Evolutionary conservation across 2,797 vertebrate species (phyloP).

Genomic region (Trichosurus vulpecula): DNA sequence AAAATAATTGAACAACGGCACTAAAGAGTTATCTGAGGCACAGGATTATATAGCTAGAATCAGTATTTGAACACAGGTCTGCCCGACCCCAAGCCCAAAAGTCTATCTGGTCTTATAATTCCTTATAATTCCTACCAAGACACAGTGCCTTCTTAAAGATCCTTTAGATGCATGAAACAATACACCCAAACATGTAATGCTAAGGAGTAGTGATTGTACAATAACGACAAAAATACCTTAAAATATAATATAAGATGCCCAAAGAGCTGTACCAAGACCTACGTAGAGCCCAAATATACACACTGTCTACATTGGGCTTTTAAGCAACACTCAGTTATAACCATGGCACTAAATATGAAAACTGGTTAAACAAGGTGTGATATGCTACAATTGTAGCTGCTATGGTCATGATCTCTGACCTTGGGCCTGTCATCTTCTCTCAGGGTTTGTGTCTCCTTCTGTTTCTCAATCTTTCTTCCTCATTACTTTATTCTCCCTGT

Average conservation of each 20-base stretch:
- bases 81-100: neutral
- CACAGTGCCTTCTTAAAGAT: neutral
- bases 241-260: neutral
- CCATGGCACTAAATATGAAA: neutral
- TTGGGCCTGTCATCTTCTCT: neutral
- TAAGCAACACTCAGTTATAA: neutral
- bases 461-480: neutral
- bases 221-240: neutral
- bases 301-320: neutral
- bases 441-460: neutral
- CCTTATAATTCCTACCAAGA: neutral
- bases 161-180: neutral
- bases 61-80: neutral
- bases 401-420: neutral
- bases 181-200: neutral
- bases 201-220: neutral
- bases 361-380: neutral
- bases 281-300: neutral
- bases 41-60: neutral
- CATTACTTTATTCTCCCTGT: neutral
- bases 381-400: neutral
- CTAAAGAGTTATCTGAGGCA: neutral
- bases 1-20: neutral
- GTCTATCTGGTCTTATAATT: neutral
- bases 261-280: neutral